These are phyloP conservation scores for Diplolepis rosae DNA, from an alignment of 2,888 invertebrate species.

Conservation along the genomic window DNA sequence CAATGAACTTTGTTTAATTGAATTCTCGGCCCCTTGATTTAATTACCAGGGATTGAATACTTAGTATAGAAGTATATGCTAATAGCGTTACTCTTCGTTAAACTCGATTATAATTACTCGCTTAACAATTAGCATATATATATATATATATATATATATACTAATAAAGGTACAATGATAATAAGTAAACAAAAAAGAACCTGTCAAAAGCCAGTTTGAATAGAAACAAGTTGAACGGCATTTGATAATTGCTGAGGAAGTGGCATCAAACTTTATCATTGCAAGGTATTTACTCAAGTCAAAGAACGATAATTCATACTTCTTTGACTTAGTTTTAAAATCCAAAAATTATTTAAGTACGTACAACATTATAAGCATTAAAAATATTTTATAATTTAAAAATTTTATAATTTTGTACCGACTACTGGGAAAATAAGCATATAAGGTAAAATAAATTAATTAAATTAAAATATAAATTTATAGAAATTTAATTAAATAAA, in stretches of 20 bases:
- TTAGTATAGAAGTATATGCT: constrained; percentile 1
- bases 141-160: background rate
- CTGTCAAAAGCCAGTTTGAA: background rate
- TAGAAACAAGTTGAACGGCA: background rate
- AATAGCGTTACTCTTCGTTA: constrained; percentile 20
- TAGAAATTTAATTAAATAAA: too few relatives aligned
- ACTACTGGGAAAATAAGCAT: too few relatives aligned
- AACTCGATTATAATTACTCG: background rate
- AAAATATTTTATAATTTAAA: too few relatives aligned
- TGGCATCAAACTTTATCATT: background rate
- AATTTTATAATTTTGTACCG: too few relatives aligned
- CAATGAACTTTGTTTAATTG: constrained; percentile 20
- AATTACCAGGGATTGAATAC: background rate
- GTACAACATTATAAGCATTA: too few relatives aligned
- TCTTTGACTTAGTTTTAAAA: too few relatives aligned
- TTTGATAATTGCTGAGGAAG: background rate
- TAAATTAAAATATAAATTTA: too few relatives aligned
- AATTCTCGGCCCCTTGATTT: constrained; percentile 10
- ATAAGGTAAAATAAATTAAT: too few relatives aligned
- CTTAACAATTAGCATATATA: background rate
- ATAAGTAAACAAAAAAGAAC: too few relatives aligned
- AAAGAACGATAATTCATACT: too few relatives aligned
- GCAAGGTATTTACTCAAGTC: too few relatives aligned
- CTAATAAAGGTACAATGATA: background rate
- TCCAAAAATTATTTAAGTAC: too few relatives aligned